These are phyloP conservation scores for Bimastos eiseni DNA, from an alignment of 2,888 invertebrate species.

Conservation along the genomic window DNA sequence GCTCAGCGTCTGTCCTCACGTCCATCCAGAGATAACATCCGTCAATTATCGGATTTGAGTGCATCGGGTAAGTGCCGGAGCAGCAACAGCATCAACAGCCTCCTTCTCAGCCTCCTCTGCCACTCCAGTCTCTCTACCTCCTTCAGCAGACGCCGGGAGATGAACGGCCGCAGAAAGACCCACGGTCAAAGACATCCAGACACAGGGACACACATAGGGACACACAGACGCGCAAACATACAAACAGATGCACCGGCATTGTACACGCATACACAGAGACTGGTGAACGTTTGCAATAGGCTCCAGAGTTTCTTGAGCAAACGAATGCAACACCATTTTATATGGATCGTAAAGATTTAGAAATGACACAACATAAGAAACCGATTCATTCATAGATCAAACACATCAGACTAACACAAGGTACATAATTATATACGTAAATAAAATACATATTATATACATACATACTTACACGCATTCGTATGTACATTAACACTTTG, in stretches of 20 bases:
- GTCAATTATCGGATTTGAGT: conserved; percentile 13
- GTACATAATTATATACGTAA: background rate
- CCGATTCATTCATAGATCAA: background rate
- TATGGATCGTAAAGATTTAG: background rate
- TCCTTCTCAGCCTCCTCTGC: too few species aligned
- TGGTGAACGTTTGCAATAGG: background rate
- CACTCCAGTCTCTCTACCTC: too few species aligned
- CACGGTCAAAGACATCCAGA: background rate
- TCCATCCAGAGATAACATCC: conserved; percentile 5
- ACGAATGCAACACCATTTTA: background rate
- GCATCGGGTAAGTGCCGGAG: background rate
- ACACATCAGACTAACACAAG: background rate
- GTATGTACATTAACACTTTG: background rate
- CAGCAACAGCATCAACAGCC: background rate
- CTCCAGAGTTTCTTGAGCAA: background rate
- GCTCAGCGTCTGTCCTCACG: background rate
- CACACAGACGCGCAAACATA: background rate
- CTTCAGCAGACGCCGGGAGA: background rate
- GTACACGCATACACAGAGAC: too few species aligned
- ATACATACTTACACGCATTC: background rate
- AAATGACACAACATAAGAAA: background rate
- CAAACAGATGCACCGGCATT: background rate
- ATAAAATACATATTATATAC: background rate
- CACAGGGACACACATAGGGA: background rate
- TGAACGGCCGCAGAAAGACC: background rate